phyloP scores from a whole-genome alignment of 2,797 vertebrate genomes.

The Typhlichthys subterraneus region DNA sequence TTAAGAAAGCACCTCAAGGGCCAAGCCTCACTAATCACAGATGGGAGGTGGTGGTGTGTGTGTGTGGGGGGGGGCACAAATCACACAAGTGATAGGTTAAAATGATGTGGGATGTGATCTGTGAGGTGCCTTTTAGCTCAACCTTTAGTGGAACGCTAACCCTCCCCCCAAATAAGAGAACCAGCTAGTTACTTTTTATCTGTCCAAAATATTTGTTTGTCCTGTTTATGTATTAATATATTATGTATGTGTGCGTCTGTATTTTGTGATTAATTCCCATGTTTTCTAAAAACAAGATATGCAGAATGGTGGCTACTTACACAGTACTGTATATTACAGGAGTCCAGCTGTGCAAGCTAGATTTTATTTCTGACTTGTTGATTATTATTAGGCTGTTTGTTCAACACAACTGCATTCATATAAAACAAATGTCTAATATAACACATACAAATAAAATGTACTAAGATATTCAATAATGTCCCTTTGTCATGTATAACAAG shows the following conservation, averaged over 20 bases:
- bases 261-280: constrained; percentile 20
- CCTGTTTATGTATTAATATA: too few relatives aligned
- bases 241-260: too few relatives aligned
- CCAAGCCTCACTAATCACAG: constrained; percentile 41
- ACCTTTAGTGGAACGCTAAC: constrained; percentile 49
- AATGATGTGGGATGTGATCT: constrained; percentile 56
- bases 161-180: constrained; percentile 42
- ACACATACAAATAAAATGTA: too few relatives aligned
- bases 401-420: too few relatives aligned
- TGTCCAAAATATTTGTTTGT: constrained; percentile 17
- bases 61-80: constrained; percentile 52
- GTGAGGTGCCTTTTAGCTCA: constrained; percentile 61
- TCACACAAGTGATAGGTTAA: constrained; percentile 71
- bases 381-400: too few relatives aligned
- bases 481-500: too few relatives aligned
- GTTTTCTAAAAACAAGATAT: background rate
- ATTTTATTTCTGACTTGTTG: too few relatives aligned
- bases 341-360: too few relatives aligned
- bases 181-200: constrained; percentile 31
- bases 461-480: too few relatives aligned
- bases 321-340: too few relatives aligned
- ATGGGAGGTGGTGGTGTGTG: constrained; percentile 24
- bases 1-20: constrained; percentile 57
- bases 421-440: too few relatives aligned
- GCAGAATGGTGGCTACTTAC: too few relatives aligned